Percentiles rank a stretch among this genome's conserved stretches.
Evolutionary conservation across 2,113 vertebrate genomes (phyloP).

Genomic region (Pantherophis guttatus): DNA sequence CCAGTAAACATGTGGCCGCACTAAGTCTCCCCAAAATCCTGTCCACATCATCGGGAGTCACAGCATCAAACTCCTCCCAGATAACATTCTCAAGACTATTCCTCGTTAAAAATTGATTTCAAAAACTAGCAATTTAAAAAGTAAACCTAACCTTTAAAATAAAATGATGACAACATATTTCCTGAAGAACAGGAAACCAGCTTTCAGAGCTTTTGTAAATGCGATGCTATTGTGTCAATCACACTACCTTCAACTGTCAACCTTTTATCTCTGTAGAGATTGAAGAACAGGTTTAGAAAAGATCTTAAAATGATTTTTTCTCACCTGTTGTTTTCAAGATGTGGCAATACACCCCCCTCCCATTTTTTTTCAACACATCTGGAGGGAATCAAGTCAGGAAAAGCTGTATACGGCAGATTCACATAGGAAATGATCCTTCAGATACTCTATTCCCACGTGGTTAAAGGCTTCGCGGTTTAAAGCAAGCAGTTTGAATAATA

Average conservation of each 20-base stretch:
- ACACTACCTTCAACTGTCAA: neutral
- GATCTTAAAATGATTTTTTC: neutral
- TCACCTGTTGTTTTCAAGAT: neutral
- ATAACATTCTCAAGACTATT: no score
- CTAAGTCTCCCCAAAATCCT: no score
- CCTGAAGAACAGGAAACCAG: neutral
- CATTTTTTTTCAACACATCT: neutral
- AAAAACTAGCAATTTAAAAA: neutral
- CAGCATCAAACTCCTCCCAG: no score
- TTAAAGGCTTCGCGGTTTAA: neutral
- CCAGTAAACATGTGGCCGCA: no score
- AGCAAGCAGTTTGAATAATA: neutral
- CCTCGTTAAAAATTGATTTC: neutral
- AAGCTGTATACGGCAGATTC: neutral
- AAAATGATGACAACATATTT: neutral
- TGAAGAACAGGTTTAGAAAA: no score
- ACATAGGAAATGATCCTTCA: neutral
- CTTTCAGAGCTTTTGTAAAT: neutral
- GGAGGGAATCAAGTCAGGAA: neutral
- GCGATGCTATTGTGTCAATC: neutral
- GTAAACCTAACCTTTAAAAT: neutral
- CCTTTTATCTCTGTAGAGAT: neutral
- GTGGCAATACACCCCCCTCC: neutral
- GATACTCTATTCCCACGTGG: neutral
- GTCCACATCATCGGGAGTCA: no score